Evolutionary conservation across 2,797 vertebrate genomes (phyloP).

Genomic region (Tokudaia tokunoshimensis): DNA sequence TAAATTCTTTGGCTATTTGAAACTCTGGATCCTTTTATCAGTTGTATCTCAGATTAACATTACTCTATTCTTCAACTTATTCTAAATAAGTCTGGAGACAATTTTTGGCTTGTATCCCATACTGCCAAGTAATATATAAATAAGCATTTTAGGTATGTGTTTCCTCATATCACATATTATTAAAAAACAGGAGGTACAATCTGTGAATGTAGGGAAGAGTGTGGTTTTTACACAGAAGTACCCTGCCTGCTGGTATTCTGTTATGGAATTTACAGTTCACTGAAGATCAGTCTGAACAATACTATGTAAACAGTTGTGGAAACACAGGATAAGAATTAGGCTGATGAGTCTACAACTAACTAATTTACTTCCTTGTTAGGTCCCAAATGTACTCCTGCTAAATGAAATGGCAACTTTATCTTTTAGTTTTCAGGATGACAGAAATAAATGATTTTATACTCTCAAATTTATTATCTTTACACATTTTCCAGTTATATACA

Average conservation of each 20-base stretch:
- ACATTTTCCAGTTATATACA: background rate
- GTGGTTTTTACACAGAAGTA: background rate
- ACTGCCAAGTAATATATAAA: background rate
- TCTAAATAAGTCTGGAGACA: background rate
- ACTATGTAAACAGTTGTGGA: background rate
- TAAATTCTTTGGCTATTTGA: too few relatives aligned
- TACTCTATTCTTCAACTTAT: background rate
- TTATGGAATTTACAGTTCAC: constrained; percentile 17
- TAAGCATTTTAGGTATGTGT: background rate
- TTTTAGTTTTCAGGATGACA: background rate
- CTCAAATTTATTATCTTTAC: background rate
- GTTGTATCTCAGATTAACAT: background rate
- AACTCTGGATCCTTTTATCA: background rate
- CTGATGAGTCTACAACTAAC: background rate
- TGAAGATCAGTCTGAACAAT: background rate
- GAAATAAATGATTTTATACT: background rate
- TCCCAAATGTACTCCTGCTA: background rate
- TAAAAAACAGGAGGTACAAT: background rate
- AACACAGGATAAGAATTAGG: background rate
- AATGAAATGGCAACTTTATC: background rate
- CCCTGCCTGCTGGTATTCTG: background rate
- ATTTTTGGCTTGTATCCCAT: background rate
- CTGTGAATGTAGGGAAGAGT: background rate
- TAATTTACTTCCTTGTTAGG: background rate
- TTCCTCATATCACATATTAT: background rate